Conservation (phyloP, 2,797 vertebrate genomes). For the Synaphobranchus kaupii region DNA sequence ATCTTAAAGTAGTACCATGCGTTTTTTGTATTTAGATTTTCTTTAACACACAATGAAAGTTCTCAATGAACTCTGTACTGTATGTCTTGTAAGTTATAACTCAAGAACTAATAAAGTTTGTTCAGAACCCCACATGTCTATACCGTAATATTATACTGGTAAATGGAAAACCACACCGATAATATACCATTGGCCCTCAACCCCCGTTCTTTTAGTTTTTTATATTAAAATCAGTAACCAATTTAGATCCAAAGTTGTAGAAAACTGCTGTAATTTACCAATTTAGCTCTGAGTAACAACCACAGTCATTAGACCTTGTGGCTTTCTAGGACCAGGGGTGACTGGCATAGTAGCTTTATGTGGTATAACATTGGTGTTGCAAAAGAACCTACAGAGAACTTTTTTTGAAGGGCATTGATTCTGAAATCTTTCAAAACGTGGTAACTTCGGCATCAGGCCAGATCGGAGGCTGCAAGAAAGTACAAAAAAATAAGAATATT, state of each 20-base stretch:
- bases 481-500: neutral
- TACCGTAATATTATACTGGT: neutral
- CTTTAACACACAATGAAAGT: neutral
- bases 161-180: neutral
- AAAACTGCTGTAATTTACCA: neutral
- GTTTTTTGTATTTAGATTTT: neutral
- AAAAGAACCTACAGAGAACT: neutral
- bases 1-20: neutral
- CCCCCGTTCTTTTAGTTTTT: neutral
- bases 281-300: too few species aligned
- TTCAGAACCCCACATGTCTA: neutral
- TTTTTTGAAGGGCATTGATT: neutral
- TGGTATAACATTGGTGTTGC: too few species aligned
- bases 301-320: too few species aligned
- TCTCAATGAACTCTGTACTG: neutral
- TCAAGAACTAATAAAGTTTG: neutral
- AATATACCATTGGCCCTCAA: neutral
- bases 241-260: neutral
- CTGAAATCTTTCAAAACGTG: neutral
- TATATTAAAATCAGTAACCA: neutral
- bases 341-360: too few species aligned
- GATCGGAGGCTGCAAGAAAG: neutral
- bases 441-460: neutral
- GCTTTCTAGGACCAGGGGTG: too few species aligned
- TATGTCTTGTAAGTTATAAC: neutral